Conservation (phyloP, 2,113 vertebrate species). For the Ictalurus punctatus region DNA sequence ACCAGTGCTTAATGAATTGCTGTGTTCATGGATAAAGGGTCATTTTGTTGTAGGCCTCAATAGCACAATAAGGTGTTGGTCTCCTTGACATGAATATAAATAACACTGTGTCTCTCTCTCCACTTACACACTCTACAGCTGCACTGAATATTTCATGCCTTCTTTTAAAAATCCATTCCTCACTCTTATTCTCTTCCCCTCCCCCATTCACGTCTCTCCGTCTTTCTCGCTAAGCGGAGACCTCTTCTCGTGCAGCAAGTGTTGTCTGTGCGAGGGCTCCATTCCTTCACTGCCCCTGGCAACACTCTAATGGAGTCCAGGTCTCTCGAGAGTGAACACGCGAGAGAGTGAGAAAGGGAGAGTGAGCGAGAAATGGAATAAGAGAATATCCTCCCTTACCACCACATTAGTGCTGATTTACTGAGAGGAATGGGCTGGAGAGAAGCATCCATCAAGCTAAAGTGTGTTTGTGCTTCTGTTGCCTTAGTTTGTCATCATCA, state of each 20-base stretch:
- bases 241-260: conserved; percentile 53
- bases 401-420: conserved; percentile 41
- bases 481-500: conserved; percentile 57
- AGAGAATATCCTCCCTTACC: conserved; percentile 28
- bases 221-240: conserved; percentile 30
- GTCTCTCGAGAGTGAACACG: conserved; percentile 59
- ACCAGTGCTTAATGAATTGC: not conserved
- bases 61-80: not conserved
- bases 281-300: conserved; percentile 46
- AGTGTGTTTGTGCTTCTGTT: conserved; percentile 37
- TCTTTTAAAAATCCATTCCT: conserved; percentile 16
- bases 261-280: conserved; percentile 50
- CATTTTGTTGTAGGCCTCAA: not conserved
- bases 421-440: conserved; percentile 32
- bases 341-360: conserved; percentile 14
- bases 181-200: not conserved
- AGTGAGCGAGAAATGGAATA: conserved; percentile 21
- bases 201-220: not conserved
- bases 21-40: not conserved
- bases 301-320: conserved; percentile 70
- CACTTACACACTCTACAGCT: conserved; percentile 3
- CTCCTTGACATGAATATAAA: conserved; percentile 7
- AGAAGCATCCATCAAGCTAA: conserved; percentile 40
- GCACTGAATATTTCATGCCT: conserved; percentile 43
- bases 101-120: conserved; percentile 12